Conservation (phyloP, 2,113 vertebrate genomes). For the Balaeniceps rex region DNA sequence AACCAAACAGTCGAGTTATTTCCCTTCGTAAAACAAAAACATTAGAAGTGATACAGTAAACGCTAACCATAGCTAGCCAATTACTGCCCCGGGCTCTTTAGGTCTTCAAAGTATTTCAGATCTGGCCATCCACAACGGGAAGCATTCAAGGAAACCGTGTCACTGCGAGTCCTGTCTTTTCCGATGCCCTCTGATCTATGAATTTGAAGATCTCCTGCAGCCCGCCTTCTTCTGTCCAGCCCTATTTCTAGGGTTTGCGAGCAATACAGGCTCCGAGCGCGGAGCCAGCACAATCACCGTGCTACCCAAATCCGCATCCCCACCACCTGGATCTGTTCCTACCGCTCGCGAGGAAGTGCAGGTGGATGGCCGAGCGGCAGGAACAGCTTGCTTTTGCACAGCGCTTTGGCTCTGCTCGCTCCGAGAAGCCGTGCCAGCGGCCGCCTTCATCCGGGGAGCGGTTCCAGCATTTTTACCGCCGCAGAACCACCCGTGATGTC, state of each 20-base stretch:
- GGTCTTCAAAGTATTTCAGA: background rate
- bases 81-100: background rate
- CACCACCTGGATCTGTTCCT: background rate
- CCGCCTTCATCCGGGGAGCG: background rate
- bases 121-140: no score
- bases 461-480: background rate
- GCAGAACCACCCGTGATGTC: background rate
- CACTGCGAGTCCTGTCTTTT: background rate
- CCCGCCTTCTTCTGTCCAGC: background rate
- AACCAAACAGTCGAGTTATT: background rate
- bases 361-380: background rate
- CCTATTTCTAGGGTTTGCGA: background rate
- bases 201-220: background rate
- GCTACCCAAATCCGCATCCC: background rate
- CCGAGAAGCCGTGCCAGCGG: background rate
- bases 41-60: rapidly evolving
- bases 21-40: background rate
- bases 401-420: background rate
- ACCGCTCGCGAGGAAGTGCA: background rate
- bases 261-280: background rate
- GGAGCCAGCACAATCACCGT: background rate
- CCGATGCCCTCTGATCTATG: background rate
- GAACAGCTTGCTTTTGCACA: background rate
- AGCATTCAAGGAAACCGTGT: background rate
- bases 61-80: rapidly evolving